Base-by-base conservation (phyloP, 2,113 vertebrate species). In the Bufo bufo region DNA sequence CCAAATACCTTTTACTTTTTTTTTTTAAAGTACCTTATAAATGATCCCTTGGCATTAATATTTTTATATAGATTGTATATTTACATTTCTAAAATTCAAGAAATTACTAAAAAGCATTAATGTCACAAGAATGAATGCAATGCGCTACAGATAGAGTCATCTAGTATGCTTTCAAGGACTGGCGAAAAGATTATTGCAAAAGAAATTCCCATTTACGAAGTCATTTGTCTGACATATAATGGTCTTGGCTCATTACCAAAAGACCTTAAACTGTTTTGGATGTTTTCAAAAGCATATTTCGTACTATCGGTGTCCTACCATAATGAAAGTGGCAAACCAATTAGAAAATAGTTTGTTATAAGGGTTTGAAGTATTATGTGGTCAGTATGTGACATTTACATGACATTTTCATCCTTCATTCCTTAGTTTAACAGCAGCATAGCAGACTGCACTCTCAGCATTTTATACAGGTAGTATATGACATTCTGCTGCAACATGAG, bases 281-380 rank as follows among this genome's bases (percentile, higher is more conserved):
- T 66, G 65, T 23, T 71, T 71, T 71, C 12, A 13, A 43, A 4
- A 63, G 23, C 13, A 11, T 10, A 33, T 43, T 33, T 33, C 2
- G 43, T 71, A 10, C 23, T 43, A 71, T 45, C 47, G 71, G 71
- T 72, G 12, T 72, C 2, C 33, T 47, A 72, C 33, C 1, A 17
- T 72, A 72, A 72, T 74, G 71, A 74, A 74, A 19, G 45, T 4
- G 45, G 19, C 45, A 17, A 74, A 19, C 45, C 45, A 49, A 49
- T 74, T 74, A 74, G 71, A 49, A 74, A 19, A 74, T 74, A 74
- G 71, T 74, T 74, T 47, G 71, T 19, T 49, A 74, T 74, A 74
- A 74, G 49, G 45, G 45, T 19, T 47, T 49, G 45, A 45, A 49
- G 45, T 50, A 50, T 17, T 75, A 20, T 50, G 8, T 75, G 16